Base-by-base conservation (phyloP, 2,888 invertebrate genomes). In the Lampropteryx suffumata region DNA sequence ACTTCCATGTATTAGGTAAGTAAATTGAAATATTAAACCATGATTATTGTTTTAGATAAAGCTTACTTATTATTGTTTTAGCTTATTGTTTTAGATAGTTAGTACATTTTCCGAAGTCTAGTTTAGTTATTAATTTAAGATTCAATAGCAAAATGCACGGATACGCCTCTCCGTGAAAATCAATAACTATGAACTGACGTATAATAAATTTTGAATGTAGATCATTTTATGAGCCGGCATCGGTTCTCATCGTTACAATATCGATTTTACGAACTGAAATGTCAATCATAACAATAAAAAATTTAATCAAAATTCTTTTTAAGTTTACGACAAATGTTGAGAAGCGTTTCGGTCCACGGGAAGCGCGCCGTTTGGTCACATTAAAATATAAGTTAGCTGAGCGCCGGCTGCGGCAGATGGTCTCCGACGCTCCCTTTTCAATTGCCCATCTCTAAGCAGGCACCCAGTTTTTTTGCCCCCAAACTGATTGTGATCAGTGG, bases 381-480 rank as follows among this genome's bases (percentile, higher is more conserved):
- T 59, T 57, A 60, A 58, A 52, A 48, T 62, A 59, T 50, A 54
- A 62, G 64, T 57, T 62, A 59, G 62, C 62, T 62, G 64, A 59
- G 57, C 71, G 78, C 79, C 84, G 84, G 80, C 71, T 84, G 85
- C 73, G 78, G 71, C 88, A 87, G 87, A 86, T 85, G 85, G 71
- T 58, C 61, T 47, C 59, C 73, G 74, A 66, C 70, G 75, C 71
- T 82, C 84, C 84, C 85, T 80, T 82, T 84, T 80, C 85, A 83
- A 86, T 87, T 85, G 86, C 73, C 81, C 80, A 76, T 82, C 79
- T 83, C 67, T 63, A 65, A 71, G 67, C 72, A 73, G 71, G 67
- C 72, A 73, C 60, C 74, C 68, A 66, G 69, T 80, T 83, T 80
- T 88, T 84, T 70, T 57, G 67, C 69, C 67, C 67, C 68, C 65